Evolutionary conservation across 2,888 invertebrate species (phyloP), one percentile per base, ranked within the genome.

Genomic region (Sacculina carcini): DNA sequence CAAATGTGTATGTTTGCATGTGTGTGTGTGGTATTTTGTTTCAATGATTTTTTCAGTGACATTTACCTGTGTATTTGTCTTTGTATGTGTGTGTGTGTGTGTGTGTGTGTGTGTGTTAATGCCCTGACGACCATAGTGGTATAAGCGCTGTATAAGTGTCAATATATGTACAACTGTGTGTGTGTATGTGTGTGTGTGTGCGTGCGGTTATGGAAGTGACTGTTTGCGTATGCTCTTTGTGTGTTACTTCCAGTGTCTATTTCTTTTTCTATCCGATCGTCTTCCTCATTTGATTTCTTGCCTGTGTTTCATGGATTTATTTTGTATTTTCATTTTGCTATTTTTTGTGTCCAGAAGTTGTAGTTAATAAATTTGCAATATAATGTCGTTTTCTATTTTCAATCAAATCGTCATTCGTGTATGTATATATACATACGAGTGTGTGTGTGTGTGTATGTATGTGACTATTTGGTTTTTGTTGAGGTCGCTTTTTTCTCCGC

Each of bases 51-150:
- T 29, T 19, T 47, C 28, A 28, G 46, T 46, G 28, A 28, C 5
- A 16, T 10, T 6, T 5, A 38, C 16, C 21, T 5, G 21, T 26
- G 28, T 10, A 1, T 46, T 29, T 29, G 29, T 47, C 19, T 47
- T 28, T 26, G 23, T 46, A 29, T 46, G 46, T 46, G 46, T 46
- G 46, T 46, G 26, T 42, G 42, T 42, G 42, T 42, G 42, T 42
- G 38, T 38, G 38, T 38, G 38, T 38, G 38, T 38, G 38, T 6
- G 38, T 38, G 38, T 38, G 38, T 38, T 16, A 19, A 19, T 38
- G 38, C 19, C 16, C 19, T 16, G 16, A 19, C 19, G 38, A 19
- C 16, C 19, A 19, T 38, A 19, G 16, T 16, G 16, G 38, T 38
- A 19, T 38, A 9, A 19, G 6, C 19, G 38, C 7, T 21, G 21